phyloP scores from a whole-genome alignment of 1,140 invertebrate species.

The Drosophila bifasciata region DNA sequence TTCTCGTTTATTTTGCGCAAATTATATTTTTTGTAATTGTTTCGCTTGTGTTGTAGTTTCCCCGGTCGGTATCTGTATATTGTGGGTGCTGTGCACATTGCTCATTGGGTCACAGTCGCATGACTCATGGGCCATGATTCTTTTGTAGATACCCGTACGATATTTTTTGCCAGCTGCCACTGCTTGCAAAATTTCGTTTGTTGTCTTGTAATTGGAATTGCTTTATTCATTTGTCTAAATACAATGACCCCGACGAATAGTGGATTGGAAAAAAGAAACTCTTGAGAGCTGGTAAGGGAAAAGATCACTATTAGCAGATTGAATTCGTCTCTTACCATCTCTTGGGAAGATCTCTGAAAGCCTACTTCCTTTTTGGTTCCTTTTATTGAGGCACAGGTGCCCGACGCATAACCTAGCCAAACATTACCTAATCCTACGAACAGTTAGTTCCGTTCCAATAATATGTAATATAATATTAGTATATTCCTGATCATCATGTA shows the following conservation, averaged over 20 bases:
- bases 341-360: conserved; percentile 42
- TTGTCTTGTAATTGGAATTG: conserved; percentile 68
- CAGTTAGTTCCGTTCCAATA: not conserved
- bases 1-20: conserved; percentile 62
- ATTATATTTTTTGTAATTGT: conserved; percentile 80
- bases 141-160: conserved; percentile 55
- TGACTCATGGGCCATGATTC: conserved; percentile 61
- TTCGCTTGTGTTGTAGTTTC: conserved; percentile 62
- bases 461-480: no score
- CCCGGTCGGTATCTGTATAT: conserved; percentile 59
- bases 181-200: conserved; percentile 64
- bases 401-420: not conserved
- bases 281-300: conserved; percentile 30
- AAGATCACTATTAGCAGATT: conserved; percentile 30
- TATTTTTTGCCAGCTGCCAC: conserved; percentile 47
- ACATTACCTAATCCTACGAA: not conserved
- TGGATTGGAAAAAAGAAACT: conserved; percentile 35
- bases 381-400: conserved; percentile 10
- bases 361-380: conserved; percentile 36
- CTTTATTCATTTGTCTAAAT: conserved; percentile 58
- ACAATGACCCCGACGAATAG: conserved; percentile 52
- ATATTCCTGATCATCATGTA: no score
- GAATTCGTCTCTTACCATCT: conserved; percentile 27
- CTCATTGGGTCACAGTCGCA: conserved; percentile 76
- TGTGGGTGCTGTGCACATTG: conserved; percentile 71